A percentile compares a stretch with the other conserved stretches of the same genome.
Conservation (phyloP, 1,140 invertebrate genomes). For the Sogatella furcifera region DNA sequence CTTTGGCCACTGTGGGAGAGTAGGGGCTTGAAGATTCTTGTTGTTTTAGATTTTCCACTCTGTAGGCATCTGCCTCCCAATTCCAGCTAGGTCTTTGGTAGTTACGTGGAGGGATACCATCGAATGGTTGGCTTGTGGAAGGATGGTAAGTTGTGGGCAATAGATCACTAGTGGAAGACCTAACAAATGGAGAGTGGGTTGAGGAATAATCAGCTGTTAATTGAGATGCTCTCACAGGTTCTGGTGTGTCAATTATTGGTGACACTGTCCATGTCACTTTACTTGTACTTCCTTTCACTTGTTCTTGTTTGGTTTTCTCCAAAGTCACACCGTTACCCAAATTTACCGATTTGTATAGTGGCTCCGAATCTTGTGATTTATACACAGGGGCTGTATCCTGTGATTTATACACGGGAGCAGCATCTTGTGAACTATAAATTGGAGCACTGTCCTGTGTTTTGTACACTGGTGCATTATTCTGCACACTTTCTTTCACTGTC, state of each 20-base stretch:
- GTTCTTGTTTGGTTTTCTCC: constrained; percentile 12
- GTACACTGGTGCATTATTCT: neutral
- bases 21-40: neutral
- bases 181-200: neutral
- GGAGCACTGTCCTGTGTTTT: neutral
- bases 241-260: neutral
- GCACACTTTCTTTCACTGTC: neutral
- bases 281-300: neutral
- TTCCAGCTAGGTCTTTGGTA: neutral
- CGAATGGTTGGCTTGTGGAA: constrained; percentile 2
- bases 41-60: neutral
- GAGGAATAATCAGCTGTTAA: neutral
- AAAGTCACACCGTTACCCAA: constrained; percentile 17
- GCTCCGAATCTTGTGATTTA: too few relatives aligned
- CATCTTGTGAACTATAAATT: neutral
- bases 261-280: neutral
- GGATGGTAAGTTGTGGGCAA: neutral
- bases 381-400: too few relatives aligned
- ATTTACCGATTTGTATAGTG: constrained; percentile 9
- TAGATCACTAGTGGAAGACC: neutral
- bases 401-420: too few relatives aligned
- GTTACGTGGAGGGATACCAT: neutral
- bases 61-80: neutral
- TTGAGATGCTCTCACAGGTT: neutral
- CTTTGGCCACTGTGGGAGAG: neutral